Evolutionary conservation across 2,113 vertebrate genomes (phyloP).

Genomic region (Tragelaphus imberbis): DNA sequence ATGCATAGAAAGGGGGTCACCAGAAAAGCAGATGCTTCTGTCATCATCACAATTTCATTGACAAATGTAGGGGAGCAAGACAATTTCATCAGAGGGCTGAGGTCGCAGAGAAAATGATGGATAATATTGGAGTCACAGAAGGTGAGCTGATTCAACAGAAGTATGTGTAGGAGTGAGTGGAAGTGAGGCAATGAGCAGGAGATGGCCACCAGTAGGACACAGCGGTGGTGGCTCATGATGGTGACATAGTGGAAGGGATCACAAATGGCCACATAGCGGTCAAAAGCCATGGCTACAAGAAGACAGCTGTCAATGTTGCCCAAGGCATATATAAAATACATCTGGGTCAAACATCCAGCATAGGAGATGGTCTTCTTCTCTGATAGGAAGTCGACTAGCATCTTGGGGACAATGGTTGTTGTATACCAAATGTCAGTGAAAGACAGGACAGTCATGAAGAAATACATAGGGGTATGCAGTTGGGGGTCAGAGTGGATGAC

Average conservation of each 20-base stretch:
- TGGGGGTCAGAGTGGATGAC: no score
- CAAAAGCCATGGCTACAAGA: not conserved
- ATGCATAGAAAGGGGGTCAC: slow-evolving; percentile 59
- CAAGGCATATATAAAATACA: no score
- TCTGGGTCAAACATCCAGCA: no score
- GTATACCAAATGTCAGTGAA: no score
- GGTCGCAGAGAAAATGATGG: slow-evolving; percentile 67
- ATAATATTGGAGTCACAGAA: slow-evolving; percentile 61
- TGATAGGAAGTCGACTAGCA: no score
- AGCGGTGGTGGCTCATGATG: slow-evolving; percentile 17
- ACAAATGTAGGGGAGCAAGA: slow-evolving; percentile 58
- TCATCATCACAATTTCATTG: slow-evolving; percentile 47
- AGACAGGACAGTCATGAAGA: no score
- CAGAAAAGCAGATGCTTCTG: slow-evolving; percentile 30
- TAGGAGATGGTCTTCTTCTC: no score
- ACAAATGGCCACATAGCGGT: slow-evolving; percentile 58
- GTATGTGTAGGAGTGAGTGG: slow-evolving; percentile 56
- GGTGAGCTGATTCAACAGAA: slow-evolving; percentile 48
- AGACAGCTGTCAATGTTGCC: no score
- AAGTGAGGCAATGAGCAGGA: slow-evolving; percentile 55
- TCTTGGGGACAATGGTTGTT: no score
- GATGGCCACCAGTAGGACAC: slow-evolving; percentile 28
- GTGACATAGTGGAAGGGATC: slow-evolving; percentile 58
- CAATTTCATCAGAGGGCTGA: slow-evolving; percentile 60
- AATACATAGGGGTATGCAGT: no score